These are phyloP conservation scores for Oncorhynchus gorbuscha DNA, from an alignment of 2,113 vertebrate species.

Conservation along the genomic window DNA sequence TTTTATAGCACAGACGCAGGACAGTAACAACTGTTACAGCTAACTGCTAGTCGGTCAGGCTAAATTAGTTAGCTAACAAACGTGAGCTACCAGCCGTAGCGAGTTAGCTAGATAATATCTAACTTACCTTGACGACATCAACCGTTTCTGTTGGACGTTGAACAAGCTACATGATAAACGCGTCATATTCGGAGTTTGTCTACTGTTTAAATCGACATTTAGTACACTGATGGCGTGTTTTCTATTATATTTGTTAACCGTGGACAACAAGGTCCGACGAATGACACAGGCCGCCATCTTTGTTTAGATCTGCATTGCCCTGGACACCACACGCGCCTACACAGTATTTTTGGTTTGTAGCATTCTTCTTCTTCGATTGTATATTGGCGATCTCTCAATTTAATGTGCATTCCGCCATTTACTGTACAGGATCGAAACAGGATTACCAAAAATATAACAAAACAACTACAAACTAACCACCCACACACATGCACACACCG, in stretches of 20 bases:
- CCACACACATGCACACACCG: accelerated
- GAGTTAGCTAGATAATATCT: constrained; percentile 1
- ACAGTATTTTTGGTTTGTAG: no score
- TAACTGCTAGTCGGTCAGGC: neutral
- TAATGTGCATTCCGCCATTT: no score
- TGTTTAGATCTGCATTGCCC: constrained; percentile 3
- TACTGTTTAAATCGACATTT: constrained; percentile 29
- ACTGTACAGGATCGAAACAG: no score
- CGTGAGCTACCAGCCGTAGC: neutral
- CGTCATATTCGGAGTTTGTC: constrained; percentile 22
- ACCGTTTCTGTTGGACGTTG: constrained; percentile 41
- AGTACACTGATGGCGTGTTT: constrained; percentile 29
- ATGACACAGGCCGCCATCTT: constrained; percentile 58
- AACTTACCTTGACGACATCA: constrained; percentile 58
- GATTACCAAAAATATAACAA: no score
- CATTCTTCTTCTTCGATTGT: no score
- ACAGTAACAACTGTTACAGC: neutral
- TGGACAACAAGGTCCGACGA: constrained; percentile 38
- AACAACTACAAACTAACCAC: no score
- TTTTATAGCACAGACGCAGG: neutral
- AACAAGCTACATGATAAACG: constrained; percentile 20
- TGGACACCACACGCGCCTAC: no score
- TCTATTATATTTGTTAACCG: constrained; percentile 35
- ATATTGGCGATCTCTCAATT: no score
- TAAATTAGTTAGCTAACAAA: neutral